Evolutionary conservation across 2,113 vertebrate species (phyloP).

Genomic region (Enhydra lutris): DNA sequence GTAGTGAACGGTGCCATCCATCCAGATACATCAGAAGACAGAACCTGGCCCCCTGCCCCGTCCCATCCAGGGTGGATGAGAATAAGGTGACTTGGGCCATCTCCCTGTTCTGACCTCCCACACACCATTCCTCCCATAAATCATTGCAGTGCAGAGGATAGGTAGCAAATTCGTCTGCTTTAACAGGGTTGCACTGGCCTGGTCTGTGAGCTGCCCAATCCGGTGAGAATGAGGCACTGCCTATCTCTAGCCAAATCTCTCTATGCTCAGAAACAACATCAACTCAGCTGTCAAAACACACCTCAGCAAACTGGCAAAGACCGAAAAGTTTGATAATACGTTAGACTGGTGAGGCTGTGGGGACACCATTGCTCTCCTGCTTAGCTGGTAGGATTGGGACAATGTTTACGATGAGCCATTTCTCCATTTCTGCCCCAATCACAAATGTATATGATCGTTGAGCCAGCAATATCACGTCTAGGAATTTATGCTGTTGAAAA

Average conservation of each 20-base stretch:
- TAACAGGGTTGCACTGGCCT: neutral
- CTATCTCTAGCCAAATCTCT: neutral
- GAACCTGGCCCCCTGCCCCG: neutral
- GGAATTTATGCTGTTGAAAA: neutral
- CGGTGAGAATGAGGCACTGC: neutral
- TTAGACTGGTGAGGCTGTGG: neutral
- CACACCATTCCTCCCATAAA: neutral
- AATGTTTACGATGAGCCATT: neutral
- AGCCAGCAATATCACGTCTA: neutral
- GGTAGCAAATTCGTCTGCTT: neutral
- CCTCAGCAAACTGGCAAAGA: neutral
- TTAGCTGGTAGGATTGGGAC: neutral
- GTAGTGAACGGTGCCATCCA: fast-evolving
- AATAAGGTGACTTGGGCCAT: neutral
- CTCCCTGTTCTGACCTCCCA: neutral
- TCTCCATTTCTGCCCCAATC: neutral
- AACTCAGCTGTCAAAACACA: neutral
- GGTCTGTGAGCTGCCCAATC: neutral
- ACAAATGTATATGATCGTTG: neutral
- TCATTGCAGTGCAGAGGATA: neutral
- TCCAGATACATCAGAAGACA: neutral
- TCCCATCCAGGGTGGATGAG: neutral
- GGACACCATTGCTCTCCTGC: neutral
- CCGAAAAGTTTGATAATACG: neutral
- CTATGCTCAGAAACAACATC: neutral